phyloP scores from a whole-genome alignment of 2,113 vertebrate species.

The Corythoichthys haematopterus region DNA sequence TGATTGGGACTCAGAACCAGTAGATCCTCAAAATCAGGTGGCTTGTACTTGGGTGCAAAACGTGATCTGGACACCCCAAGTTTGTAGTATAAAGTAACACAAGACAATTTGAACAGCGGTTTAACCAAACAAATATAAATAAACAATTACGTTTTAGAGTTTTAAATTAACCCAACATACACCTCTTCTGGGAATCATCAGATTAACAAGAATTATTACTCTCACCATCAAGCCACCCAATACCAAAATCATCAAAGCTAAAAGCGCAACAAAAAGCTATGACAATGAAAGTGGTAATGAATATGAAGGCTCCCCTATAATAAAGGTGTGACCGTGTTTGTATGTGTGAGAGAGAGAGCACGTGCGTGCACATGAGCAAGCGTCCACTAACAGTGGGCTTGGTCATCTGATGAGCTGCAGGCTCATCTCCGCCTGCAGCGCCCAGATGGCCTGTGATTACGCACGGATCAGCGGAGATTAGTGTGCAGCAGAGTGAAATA shows the following conservation, averaged over 20 bases:
- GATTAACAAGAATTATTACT: background rate
- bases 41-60: no score
- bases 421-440: slow-evolving; percentile 62
- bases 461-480: slow-evolving; percentile 68
- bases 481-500: slow-evolving; percentile 40
- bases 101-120: background rate
- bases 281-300: background rate
- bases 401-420: slow-evolving; percentile 64
- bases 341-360: slow-evolving; percentile 10
- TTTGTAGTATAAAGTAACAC: background rate
- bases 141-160: no score
- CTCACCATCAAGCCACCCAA: background rate
- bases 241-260: background rate
- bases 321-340: slow-evolving; percentile 38
- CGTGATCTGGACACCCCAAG: background rate
- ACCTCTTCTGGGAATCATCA: background rate
- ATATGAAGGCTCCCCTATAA: slow-evolving; percentile 9
- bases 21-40: no score
- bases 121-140: background rate
- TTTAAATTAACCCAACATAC: no score
- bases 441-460: slow-evolving; percentile 76
- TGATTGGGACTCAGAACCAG: no score
- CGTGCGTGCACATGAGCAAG: background rate
- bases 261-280: background rate
- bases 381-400: slow-evolving; percentile 34